Base-by-base conservation (phyloP, 2,888 invertebrate species). In the Auanema freiburgensis region DNA sequence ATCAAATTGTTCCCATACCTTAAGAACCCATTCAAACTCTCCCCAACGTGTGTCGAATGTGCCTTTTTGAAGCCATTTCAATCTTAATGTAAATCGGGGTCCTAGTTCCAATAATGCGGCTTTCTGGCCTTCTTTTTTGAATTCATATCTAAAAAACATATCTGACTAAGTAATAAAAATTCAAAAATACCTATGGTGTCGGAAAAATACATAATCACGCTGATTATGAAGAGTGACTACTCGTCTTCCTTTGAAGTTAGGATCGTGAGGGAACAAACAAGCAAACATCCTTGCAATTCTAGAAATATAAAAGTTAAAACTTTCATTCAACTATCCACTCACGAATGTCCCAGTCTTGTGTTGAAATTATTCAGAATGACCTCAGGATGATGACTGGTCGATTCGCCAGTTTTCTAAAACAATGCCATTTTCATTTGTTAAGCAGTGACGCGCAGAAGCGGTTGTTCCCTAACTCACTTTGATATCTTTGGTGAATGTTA, bases 181-280 rank as follows among this genome's bases (percentile, higher is more conserved):
- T 25, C 16, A 21, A 57, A 23, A 49, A 23, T 80, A 91, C 89
- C 94, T 89, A 85, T 98, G 96, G 86, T 98, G 96, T 63, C 98
- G 89, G 84, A 99, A 96, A 87, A 99, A 98, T 78, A 98, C 92
- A 84, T 92, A 98, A 87, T 99, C 98, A 65, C 98, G 88, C 85
- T 99, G 98, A 87, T 99, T 98, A 86, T 99, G 98, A 85, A 99
- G 96, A 40, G 97, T 96, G 67, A 94, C 93, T 0, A 90, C 93
- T 67, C 96, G 88, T 3, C 94, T 88, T 0, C 97, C 97, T 71
- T 89, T 89, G 86, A 95, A 99, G 85, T 98, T 90, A 0, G 98
- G 97, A 85, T 92, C 90, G 85, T 93, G 93, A 85, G 96, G 95
- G 85, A 97, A 98, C 46, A 97, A 85, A 0, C 94, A 91, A 12